These are phyloP conservation scores for Psilopogon haemacephalus DNA, from an alignment of 2,113 vertebrate genomes.

Conservation along the genomic window DNA sequence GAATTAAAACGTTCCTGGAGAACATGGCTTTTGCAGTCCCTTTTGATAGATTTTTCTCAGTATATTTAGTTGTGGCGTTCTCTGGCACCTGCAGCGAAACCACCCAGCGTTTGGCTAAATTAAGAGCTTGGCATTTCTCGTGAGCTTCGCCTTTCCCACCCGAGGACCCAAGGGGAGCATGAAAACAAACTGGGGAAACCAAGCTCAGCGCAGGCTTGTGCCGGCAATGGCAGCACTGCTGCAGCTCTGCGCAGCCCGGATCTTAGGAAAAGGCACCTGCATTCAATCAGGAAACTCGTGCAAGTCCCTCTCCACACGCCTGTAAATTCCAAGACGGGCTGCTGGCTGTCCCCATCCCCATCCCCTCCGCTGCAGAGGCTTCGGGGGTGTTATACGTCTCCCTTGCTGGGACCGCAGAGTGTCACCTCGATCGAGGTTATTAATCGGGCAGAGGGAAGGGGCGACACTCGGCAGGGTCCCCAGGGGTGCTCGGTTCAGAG, in stretches of 20 bases:
- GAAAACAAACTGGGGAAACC: rapidly evolving
- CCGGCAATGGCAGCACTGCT: rapidly evolving
- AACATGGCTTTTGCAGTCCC: conserved; percentile 8
- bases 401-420: neutral
- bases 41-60: conserved; percentile 55
- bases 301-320: rapidly evolving
- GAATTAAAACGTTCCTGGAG: conserved; percentile 59
- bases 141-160: neutral
- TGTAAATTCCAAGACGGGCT: neutral
- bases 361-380: neutral
- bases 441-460: neutral
- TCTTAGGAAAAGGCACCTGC: neutral
- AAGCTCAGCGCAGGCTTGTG: neutral
- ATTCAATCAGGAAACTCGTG: neutral
- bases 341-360: neutral
- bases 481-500: neutral
- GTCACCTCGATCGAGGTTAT: neutral
- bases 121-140: neutral
- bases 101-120: neutral
- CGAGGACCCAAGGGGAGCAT: rapidly evolving
- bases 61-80: conserved; percentile 38
- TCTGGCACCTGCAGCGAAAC: conserved; percentile 15
- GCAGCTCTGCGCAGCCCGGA: neutral
- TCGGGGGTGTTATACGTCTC: neutral
- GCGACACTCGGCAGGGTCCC: neutral